Evolutionary conservation across 1,140 invertebrate species (phyloP).

Genomic region (Ceratosolen solmsi): DNA sequence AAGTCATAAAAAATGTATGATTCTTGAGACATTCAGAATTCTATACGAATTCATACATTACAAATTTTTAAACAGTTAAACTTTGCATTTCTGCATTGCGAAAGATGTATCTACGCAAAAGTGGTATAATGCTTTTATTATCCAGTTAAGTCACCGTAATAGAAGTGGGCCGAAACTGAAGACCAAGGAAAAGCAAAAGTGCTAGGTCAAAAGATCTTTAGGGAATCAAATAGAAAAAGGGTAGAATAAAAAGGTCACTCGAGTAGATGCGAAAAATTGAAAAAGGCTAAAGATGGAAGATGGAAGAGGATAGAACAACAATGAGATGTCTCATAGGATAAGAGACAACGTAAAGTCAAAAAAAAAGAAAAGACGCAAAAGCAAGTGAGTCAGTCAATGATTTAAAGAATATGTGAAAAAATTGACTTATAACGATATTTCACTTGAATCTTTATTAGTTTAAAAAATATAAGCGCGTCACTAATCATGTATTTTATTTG

Average conservation of each 20-base stretch:
- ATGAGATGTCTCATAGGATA: not conserved
- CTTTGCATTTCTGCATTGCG: not conserved
- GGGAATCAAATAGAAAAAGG: not conserved
- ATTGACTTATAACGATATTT: not conserved
- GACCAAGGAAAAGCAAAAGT: not conserved
- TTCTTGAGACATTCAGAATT: not conserved
- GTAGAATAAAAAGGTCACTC: not conserved
- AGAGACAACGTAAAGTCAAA: conserved; percentile 24
- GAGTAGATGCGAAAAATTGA: not conserved
- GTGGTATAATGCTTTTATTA: not conserved
- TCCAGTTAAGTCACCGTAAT: not conserved
- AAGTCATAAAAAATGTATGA: not conserved
- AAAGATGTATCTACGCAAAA: not conserved
- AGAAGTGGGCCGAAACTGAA: not conserved
- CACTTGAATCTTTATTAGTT: not conserved
- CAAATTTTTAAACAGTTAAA: not conserved
- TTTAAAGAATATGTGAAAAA: not conserved
- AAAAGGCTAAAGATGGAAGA: not conserved
- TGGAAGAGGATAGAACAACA: not conserved
- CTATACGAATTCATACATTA: not conserved
- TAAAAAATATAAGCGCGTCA: not conserved
- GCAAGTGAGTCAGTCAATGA: not conserved
- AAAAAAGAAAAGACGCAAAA: not conserved
- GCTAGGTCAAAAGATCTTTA: not conserved
- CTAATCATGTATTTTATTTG: not conserved